Conservation (phyloP, 2,888 invertebrate genomes). For the Oscheius myriophilus region DNA sequence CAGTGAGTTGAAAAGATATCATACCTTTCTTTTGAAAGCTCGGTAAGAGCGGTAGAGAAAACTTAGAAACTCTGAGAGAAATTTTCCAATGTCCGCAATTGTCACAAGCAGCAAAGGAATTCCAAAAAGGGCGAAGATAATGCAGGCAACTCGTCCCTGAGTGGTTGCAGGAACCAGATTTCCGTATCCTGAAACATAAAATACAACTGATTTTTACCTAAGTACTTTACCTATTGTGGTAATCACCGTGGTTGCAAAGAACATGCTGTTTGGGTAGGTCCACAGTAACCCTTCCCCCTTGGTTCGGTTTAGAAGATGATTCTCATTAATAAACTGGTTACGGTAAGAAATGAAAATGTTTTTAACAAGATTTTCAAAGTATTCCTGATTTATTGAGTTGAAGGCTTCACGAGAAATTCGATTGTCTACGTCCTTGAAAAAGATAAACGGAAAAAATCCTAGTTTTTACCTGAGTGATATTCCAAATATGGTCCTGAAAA, state of each 20-base stretch:
- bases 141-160: slow-evolving; percentile 67
- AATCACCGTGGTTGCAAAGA: slow-evolving; percentile 71
- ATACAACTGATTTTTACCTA: background rate
- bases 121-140: slow-evolving; percentile 69
- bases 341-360: slow-evolving; percentile 59
- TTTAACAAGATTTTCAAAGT: slow-evolving; percentile 63
- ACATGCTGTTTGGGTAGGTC: slow-evolving; percentile 70
- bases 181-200: slow-evolving; percentile 29
- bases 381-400: slow-evolving; percentile 67
- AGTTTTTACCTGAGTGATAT: slow-evolving; percentile 61
- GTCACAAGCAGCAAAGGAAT: slow-evolving; percentile 70
- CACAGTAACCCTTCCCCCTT: slow-evolving; percentile 63
- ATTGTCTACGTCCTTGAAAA: slow-evolving; percentile 61
- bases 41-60: slow-evolving; percentile 67
- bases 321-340: slow-evolving; percentile 68
- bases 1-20: background rate
- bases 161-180: slow-evolving; percentile 61
- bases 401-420: slow-evolving; percentile 67
- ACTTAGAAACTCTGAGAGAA: slow-evolving; percentile 68
- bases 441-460: background rate
- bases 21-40: slow-evolving; percentile 65
- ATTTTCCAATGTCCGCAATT: slow-evolving; percentile 70
- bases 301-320: slow-evolving; percentile 67
- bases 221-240: slow-evolving; percentile 67
- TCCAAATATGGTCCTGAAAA: slow-evolving; percentile 70